These are phyloP conservation scores for Megalopta genalis DNA, from an alignment of 1,140 invertebrate species.

Conservation along the genomic window DNA sequence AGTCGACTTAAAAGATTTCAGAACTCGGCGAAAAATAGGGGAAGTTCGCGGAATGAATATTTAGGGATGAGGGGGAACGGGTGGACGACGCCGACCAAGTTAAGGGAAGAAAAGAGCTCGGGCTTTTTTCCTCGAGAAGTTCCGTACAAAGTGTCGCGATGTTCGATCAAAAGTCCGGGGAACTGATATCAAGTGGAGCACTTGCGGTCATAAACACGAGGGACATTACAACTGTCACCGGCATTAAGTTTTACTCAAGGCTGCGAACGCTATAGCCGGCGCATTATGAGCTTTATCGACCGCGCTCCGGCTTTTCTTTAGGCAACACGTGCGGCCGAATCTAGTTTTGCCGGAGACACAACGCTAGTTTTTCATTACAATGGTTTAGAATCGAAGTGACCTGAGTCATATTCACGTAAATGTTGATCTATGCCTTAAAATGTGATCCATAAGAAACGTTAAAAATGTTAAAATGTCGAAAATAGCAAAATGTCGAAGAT, in stretches of 20 bases:
- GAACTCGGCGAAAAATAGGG: background rate
- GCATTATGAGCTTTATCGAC: conserved; percentile 38
- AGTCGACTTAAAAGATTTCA: background rate
- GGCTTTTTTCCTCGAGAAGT: no score
- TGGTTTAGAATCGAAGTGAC: no score
- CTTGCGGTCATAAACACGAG: background rate
- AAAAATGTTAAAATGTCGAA: no score
- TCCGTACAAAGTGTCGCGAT: no score
- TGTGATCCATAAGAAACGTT: no score
- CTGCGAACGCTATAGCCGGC: background rate
- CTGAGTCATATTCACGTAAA: no score
- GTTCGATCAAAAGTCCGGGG: no score
- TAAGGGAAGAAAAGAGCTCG: no score
- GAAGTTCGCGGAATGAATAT: background rate
- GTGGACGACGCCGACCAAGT: background rate
- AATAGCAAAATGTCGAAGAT: no score
- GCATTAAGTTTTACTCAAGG: conserved; percentile 23
- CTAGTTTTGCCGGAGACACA: no score
- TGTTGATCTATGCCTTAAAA: no score
- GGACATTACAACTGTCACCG: background rate
- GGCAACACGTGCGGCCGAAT: conserved; percentile 31
- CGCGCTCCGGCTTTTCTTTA: conserved; percentile 23
- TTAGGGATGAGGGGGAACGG: background rate
- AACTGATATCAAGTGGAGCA: background rate
- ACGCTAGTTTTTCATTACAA: no score